Conservation (phyloP, 1,140 invertebrate genomes). For the Pollicipes pollicipes region DNA sequence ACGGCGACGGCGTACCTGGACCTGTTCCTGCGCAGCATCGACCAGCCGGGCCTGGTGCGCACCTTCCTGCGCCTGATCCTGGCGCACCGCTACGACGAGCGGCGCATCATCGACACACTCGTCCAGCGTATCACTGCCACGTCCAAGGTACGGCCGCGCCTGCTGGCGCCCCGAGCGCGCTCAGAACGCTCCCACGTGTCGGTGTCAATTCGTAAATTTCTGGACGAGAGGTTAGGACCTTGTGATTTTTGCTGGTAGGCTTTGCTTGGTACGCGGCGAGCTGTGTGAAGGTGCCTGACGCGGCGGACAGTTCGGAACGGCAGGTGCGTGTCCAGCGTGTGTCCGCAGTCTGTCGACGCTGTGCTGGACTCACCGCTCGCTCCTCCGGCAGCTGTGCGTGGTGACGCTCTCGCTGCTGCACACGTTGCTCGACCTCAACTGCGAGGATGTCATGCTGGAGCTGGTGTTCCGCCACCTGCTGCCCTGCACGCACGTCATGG, state of each 20-base stretch:
- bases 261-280: too few species aligned
- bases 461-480: slow-evolving; percentile 69
- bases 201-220: too few species aligned
- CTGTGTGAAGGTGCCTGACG: too few species aligned
- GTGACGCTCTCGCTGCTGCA: slow-evolving; percentile 79
- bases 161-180: too few species aligned
- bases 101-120: slow-evolving; percentile 54
- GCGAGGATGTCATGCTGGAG: slow-evolving; percentile 93
- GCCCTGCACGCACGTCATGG: slow-evolving; percentile 77
- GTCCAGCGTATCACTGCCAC: slow-evolving; percentile 31
- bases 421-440: slow-evolving; percentile 77
- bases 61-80: slow-evolving; percentile 72
- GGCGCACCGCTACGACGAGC: slow-evolving; percentile 61
- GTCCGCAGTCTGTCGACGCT: too few species aligned
- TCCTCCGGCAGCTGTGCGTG: slow-evolving; percentile 50
- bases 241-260: too few species aligned
- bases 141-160: not conserved
- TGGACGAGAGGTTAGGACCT: too few species aligned
- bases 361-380: too few species aligned
- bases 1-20: slow-evolving; percentile 83
- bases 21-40: slow-evolving; percentile 65
- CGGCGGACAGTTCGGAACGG: too few species aligned
- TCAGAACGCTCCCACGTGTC: too few species aligned
- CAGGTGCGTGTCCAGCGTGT: too few species aligned
- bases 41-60: slow-evolving; percentile 59